These are phyloP conservation scores for Lysandra bellargus DNA, from an alignment of 2,888 invertebrate species.

Conservation along the genomic window DNA sequence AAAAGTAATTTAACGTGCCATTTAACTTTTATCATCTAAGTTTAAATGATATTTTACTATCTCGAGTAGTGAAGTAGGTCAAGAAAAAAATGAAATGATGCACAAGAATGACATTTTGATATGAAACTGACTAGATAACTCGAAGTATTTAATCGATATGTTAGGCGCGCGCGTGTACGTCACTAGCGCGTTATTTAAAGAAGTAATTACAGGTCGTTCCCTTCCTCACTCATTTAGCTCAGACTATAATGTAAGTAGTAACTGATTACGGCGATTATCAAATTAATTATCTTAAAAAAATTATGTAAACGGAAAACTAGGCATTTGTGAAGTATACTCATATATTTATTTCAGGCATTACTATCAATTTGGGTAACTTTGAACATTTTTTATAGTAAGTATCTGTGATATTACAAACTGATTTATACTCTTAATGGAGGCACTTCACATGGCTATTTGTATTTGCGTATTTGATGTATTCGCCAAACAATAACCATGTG, in stretches of 20 bases:
- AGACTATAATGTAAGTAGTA: neutral
- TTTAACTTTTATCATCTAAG: neutral
- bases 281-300: neutral
- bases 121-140: neutral
- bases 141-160: neutral
- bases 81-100: neutral
- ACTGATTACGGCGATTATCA: constrained; percentile 20
- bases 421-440: no score
- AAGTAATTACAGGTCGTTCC: constrained; percentile 25
- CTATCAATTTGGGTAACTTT: no score
- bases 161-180: neutral
- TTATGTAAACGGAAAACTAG: neutral
- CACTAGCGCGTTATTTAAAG: constrained; percentile 7
- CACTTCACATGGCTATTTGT: no score
- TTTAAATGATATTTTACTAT: neutral
- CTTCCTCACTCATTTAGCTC: constrained; percentile 3
- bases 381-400: no score
- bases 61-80: neutral
- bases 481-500: no score
- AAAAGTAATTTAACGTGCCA: no score
- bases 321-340: no score
- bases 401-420: no score
- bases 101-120: neutral
- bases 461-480: no score
- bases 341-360: no score